Base-by-base conservation (phyloP, 2,113 vertebrate species). In the Mobula birostris region DNA sequence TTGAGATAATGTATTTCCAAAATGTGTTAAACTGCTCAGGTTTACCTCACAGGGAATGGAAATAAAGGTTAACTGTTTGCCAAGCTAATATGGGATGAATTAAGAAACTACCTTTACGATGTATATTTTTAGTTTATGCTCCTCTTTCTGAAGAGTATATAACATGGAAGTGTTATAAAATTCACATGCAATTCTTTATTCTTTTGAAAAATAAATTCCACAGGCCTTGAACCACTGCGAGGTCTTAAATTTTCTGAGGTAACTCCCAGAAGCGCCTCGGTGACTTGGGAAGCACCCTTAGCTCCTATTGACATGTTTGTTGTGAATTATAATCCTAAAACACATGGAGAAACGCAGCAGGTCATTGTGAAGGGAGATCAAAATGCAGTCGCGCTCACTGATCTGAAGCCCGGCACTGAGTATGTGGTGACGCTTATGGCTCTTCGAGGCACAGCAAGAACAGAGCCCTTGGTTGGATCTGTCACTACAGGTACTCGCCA, bases 401-500 rank as follows among this genome's bases (percentile, higher is more conserved):
- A 94, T 77, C 72, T 94, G 87, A 85, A 94, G 36, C 94, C 94
- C 48, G 87, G 63, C 36, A 94, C 85, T 40, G 94, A 94, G 48
- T 94, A 94, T 82, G 82, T 70, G 72, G 94, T 94, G 94, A 87
- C 72, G n/a, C 79, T 94, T 61, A 61, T 94, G 72, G 74, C 94
- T 91, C 72, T 88, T 66, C 80, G 58, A 88, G 94, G 85, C n/a
- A 61, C 70, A 36, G 80, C 94, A 7, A 87, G 78, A 61, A 87
- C 94, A 29, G 85, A 85, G 56, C 94, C 94, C 80, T 72, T 94
- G 36, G 87, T 90, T 17, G 94, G 94, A 70, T 87, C 74, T 32
- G 80, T 94, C 87, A 88, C 72, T 61, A 94, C 94, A 94, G 94
- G 94, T 94, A 90, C 94, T 77, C 24, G 68, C 80, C 58, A 82